Evolutionary conservation across 2,113 vertebrate genomes (phyloP).

Genomic region (Leucosticte australis): DNA sequence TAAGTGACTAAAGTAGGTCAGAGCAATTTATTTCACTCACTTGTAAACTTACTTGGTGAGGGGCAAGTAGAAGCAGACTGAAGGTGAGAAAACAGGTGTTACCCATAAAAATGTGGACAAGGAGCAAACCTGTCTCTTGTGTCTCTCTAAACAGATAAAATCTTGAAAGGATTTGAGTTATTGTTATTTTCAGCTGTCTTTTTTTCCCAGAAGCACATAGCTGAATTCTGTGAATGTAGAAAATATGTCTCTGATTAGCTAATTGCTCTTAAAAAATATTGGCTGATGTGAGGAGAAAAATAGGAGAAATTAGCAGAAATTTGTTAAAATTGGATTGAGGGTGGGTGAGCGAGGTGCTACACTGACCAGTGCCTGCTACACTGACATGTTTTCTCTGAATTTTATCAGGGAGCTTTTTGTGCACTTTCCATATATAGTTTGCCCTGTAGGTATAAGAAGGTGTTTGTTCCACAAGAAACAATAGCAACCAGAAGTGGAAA

Average conservation of each 20-base stretch:
- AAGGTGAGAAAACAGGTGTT: background rate
- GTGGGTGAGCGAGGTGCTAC: background rate
- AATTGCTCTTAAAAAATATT: background rate
- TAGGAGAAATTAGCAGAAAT: background rate
- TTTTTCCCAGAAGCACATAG: background rate
- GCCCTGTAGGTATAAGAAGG: constrained; percentile 10
- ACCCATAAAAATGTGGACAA: background rate
- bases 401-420: background rate
- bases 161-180: background rate
- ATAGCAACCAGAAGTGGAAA: constrained; percentile 47
- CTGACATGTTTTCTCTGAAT: background rate
- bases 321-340: background rate
- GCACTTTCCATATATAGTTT: background rate
- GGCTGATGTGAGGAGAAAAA: background rate
- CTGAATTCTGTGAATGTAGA: background rate
- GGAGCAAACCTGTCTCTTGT: background rate
- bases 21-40: background rate
- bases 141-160: background rate
- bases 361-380: background rate
- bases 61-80: background rate
- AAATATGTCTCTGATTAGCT: background rate
- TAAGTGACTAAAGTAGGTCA: background rate
- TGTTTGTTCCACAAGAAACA: constrained; percentile 50
- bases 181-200: background rate
- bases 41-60: background rate